These are phyloP conservation scores for Ciconia maguari DNA, from an alignment of 2,113 vertebrate species.

Conservation along the genomic window DNA sequence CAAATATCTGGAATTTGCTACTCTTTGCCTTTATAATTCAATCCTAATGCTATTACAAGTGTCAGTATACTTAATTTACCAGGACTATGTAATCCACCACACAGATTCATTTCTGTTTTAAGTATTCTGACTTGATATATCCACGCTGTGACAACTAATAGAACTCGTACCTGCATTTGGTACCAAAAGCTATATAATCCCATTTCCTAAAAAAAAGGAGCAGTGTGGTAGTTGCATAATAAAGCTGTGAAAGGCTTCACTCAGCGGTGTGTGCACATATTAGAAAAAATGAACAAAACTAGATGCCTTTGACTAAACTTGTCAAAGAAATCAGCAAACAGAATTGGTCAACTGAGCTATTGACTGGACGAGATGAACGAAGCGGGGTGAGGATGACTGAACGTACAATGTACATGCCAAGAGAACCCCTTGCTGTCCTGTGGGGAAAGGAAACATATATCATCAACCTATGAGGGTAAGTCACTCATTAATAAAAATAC, in stretches of 20 bases:
- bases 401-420: neutral
- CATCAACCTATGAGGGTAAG: neutral
- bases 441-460: neutral
- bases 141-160: neutral
- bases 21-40: neutral
- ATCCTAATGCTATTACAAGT: neutral
- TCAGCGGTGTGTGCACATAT: fast-evolving
- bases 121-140: neutral
- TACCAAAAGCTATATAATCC: neutral
- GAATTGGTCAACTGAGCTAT: neutral
- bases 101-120: neutral
- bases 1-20: neutral
- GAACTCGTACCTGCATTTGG: neutral
- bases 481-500: neutral
- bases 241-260: neutral
- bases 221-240: neutral
- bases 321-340: neutral
- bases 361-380: neutral
- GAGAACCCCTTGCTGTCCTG: neutral
- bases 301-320: neutral
- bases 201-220: neutral
- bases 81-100: neutral
- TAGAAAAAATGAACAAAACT: neutral
- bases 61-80: neutral
- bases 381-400: neutral